Evolutionary conservation across 2,888 invertebrate genomes (phyloP), one percentile per base, ranked within the genome.

Genomic region (Phragmatobia fuliginosa): DNA sequence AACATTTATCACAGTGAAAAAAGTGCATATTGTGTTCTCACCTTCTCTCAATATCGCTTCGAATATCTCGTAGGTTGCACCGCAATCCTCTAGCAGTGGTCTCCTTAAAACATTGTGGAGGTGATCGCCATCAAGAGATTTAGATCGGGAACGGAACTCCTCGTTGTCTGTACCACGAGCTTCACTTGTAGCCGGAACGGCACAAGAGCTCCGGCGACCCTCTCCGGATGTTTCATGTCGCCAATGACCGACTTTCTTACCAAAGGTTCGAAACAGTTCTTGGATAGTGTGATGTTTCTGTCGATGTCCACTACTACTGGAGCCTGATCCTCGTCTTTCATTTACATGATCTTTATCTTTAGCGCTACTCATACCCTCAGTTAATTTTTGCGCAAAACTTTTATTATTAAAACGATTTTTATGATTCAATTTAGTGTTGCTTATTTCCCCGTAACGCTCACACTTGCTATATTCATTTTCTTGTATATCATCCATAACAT

Each of bases 51-150:
- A 94, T 85, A 98, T 98, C 79, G 96, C 96, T 79, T 98, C 97
- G 89, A 96, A 98, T 84, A 98, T 98, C 87, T 96, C 96, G 87
- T 98, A 98, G 8, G 98, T 98, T 14, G 97, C 96, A 66, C 97
- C 98, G 87, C 98, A 97, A 87, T 98, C 98, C 73, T 96, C 96
- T n/a, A 97, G 92, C 71, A 96, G 91, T 72, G 95, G 95, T 78
- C 95, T 91, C 70, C 76, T 85, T 11, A 83, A 63, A 60, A 88
- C 72, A 79, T 86, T 88, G 59, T 95, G 90, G 65, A 96, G 91
- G 63, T 96, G 91, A 68, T 95, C 95, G 11, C 94, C 96, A 88
- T 98, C 98, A 80, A 98, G 93, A 64, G 98, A 98, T 87, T 97
- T 97, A 59, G 98, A 98, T 62, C 98, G 95, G 62, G 96, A 96